Evolutionary conservation across 53 echinoderm and acorn worm species (phyloP).

Genomic region (Astropecten irregularis): DNA sequence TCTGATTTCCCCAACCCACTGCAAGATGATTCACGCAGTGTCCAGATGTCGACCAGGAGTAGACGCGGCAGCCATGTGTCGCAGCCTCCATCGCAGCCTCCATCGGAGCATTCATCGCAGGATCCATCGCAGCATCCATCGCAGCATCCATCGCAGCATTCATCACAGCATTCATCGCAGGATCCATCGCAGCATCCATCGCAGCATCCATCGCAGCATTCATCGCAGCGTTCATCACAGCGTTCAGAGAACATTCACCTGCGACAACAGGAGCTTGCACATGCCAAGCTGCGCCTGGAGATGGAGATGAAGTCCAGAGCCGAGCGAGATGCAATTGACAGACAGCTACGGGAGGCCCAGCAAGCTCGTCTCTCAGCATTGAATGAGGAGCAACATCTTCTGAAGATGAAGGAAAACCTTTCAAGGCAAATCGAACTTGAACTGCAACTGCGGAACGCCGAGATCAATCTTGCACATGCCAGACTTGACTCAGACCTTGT

Average conservation of each 20-base stretch:
- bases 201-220: no score
- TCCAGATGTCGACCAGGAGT: neutral
- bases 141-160: no score
- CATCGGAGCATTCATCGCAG: no score
- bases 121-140: no score
- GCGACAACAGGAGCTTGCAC: neutral
- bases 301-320: slow-evolving; percentile 1
- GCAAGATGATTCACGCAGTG: neutral
- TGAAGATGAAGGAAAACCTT: neutral
- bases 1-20: neutral
- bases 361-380: neutral
- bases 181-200: no score
- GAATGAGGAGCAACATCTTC: slow-evolving; percentile 1
- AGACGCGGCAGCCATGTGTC: neutral
- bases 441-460: neutral
- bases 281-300: neutral
- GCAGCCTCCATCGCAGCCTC: neutral
- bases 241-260: neutral
- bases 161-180: no score
- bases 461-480: slow-evolving; percentile 2
- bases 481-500: slow-evolving; percentile 1
- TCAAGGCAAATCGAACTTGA: neutral
- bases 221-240: no score
- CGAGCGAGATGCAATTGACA: neutral
- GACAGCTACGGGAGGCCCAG: neutral